These are phyloP conservation scores for Apostichopus japonicus DNA, from an alignment of 35 echinoderm and acorn worm genomes.

Conservation along the genomic window DNA sequence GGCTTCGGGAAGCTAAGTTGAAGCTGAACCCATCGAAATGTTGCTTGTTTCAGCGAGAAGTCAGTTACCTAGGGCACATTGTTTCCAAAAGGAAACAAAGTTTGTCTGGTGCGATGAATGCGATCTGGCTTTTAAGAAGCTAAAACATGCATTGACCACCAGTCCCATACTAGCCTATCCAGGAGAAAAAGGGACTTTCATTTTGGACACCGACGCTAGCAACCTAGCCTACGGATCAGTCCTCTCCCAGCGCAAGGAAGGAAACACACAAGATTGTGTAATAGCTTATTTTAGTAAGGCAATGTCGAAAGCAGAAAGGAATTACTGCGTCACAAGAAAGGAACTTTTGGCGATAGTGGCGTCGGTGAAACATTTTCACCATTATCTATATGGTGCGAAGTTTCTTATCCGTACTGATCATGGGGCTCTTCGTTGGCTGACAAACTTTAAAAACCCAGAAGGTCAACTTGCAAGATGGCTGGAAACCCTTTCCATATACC, in stretches of 20 bases:
- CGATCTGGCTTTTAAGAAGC: not conserved
- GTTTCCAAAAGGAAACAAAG: not conserved
- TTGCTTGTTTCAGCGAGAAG: not conserved
- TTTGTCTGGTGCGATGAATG: not conserved
- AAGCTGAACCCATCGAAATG: not conserved
- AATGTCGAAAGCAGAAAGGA: not conserved
- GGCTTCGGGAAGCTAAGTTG: not conserved
- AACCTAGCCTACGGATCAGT: not conserved
- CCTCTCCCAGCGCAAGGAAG: not conserved
- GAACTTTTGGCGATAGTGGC: constrained; percentile 55
- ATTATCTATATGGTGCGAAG: constrained; percentile 66
- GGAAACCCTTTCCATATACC: constrained; percentile 40
- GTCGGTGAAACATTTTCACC: constrained; percentile 64
- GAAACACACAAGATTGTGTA: not conserved
- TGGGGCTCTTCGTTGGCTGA: constrained; percentile 64
- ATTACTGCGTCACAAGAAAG: constrained; percentile 45
- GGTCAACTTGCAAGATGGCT: constrained; percentile 49
- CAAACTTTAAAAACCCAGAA: constrained; percentile 48
- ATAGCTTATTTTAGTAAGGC: not conserved
- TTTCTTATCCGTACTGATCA: constrained; percentile 61
- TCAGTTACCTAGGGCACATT: not conserved
- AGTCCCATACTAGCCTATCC: constrained; percentile 71
- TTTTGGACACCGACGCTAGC: constrained; percentile 84
- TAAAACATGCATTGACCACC: constrained; percentile 38
- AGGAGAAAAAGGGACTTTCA: constrained; percentile 23